Evolutionary conservation across 2,797 vertebrate species (phyloP).

Genomic region (Chelidonichthys spinosus): DNA sequence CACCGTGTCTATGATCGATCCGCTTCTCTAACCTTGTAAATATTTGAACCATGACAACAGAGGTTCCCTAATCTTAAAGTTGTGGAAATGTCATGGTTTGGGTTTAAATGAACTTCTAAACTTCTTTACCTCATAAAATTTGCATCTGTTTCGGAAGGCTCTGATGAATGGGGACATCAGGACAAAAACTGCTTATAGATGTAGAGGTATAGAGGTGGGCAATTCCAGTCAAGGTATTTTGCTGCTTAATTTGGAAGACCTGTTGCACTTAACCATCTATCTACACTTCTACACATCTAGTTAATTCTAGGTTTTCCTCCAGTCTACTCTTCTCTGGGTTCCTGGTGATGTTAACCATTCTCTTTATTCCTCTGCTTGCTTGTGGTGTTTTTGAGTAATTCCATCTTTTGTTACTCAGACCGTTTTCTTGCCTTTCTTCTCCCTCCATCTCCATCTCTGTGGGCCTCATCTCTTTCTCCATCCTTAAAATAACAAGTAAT

Average conservation of each 20-base stretch:
- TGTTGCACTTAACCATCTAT: background rate
- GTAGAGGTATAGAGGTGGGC: no score
- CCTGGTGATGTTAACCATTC: no score
- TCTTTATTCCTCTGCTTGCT: constrained; percentile 12
- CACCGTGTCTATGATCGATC: background rate
- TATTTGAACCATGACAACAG: background rate
- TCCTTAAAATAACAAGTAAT: constrained; percentile 20
- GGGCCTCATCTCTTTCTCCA: constrained; percentile 4
- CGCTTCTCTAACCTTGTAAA: background rate
- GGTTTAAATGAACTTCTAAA: background rate
- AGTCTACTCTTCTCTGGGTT: background rate
- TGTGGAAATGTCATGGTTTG: background rate
- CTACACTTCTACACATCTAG: background rate
- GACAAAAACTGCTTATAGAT: no score
- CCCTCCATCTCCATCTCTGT: background rate
- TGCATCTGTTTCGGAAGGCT: background rate
- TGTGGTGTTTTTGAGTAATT: constrained; percentile 18
- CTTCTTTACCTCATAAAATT: background rate
- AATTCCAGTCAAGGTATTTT: background rate
- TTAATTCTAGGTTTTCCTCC: constrained; percentile 20
- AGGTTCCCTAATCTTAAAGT: background rate
- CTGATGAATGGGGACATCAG: no score
- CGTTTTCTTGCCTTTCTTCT: background rate
- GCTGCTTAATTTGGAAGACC: background rate
- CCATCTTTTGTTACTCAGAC: constrained; percentile 29